phyloP scores from a whole-genome alignment of 2,113 vertebrate species.

The Bufo bufo region DNA sequence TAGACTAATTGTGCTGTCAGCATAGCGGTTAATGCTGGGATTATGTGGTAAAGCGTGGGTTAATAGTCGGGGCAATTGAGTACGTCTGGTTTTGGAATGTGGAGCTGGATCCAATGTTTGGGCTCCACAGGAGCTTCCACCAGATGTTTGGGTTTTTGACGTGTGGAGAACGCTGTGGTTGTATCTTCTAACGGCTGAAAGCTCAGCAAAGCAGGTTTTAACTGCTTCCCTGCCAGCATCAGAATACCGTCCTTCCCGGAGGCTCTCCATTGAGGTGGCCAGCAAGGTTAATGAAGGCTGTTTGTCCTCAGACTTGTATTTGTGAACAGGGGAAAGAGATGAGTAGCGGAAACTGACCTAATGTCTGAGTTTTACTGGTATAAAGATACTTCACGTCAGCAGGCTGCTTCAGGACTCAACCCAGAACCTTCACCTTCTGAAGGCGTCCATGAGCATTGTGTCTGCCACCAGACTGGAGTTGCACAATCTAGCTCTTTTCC shows the following conservation, averaged over 20 bases:
- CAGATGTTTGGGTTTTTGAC: slow-evolving; percentile 48
- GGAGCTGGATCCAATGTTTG: slow-evolving; percentile 42
- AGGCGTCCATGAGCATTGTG: neutral
- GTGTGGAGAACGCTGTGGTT: slow-evolving; percentile 4
- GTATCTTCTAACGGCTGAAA: slow-evolving; percentile 25
- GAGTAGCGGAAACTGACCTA: slow-evolving; percentile 45
- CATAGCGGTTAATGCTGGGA: neutral
- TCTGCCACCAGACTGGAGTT: neutral
- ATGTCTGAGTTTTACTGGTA: slow-evolving; percentile 26
- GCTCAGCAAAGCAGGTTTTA: neutral
- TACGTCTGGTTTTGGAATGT: slow-evolving; percentile 37
- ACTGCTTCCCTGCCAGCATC: neutral
- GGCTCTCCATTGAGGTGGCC: neutral
- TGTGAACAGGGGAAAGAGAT: neutral
- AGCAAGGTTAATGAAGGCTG: neutral
- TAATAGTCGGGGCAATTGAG: slow-evolving; percentile 27
- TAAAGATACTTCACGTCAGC: neutral
- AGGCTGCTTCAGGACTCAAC: neutral
- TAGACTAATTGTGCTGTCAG: neutral
- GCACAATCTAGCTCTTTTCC: neutral
- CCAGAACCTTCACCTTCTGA: neutral
- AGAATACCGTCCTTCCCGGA: neutral
- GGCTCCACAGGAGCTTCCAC: slow-evolving; percentile 40
- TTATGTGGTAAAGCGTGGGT: neutral
- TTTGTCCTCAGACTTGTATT: neutral